Conservation (phyloP, 1,140 invertebrate genomes). For the Drosophila neocordata region DNA sequence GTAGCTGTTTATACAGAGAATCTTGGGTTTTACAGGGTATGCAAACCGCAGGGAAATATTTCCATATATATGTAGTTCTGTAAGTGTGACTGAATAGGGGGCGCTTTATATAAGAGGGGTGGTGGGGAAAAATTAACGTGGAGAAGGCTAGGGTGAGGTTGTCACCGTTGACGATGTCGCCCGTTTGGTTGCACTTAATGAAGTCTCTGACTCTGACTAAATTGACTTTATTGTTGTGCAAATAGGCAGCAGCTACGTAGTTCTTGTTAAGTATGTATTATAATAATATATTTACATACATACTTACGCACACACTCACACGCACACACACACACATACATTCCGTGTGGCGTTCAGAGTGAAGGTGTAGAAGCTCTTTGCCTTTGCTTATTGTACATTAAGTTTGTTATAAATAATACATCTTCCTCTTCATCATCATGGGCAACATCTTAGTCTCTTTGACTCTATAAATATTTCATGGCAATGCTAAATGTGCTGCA, state of each 20-base stretch:
- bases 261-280: constrained; percentile 71
- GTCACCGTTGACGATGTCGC: constrained; percentile 54
- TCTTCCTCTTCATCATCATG: constrained; percentile 24
- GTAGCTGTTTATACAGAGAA: too few species aligned
- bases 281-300: constrained; percentile 70
- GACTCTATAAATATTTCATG: constrained; percentile 62
- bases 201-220: constrained; percentile 65
- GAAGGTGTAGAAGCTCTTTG: constrained; percentile 25
- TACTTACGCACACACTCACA: not conserved
- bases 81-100: constrained; percentile 34
- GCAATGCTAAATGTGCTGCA: constrained; percentile 9
- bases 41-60: constrained; percentile 40
- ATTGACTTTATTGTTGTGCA: constrained; percentile 78
- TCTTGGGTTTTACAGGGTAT: not conserved
- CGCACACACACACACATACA: not conserved
- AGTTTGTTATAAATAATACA: constrained; percentile 71
- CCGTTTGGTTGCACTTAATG: constrained; percentile 73
- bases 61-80: constrained; percentile 31
- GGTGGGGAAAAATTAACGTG: not conserved
- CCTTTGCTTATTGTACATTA: constrained; percentile 65
- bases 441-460: constrained; percentile 29
- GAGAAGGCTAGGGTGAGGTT: constrained; percentile 9
- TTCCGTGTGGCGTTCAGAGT: not conserved
- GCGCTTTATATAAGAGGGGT: not conserved
- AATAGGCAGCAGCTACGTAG: constrained; percentile 57